Evolutionary conservation across 1,140 invertebrate genomes (phyloP), one percentile per base, ranked within the genome.

Genomic region (Drosophila elegans): DNA sequence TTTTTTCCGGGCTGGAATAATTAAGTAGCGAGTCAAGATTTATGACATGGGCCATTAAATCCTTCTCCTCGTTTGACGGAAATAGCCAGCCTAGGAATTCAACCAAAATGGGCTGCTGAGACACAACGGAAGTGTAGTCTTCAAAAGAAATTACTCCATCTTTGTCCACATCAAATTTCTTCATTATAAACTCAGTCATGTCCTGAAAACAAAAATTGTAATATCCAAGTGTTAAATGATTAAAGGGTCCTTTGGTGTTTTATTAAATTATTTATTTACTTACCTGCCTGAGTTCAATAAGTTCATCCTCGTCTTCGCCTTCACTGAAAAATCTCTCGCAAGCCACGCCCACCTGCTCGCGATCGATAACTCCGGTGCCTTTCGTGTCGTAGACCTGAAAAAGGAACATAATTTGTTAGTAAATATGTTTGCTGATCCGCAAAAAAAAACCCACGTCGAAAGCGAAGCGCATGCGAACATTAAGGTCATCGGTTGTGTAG

Each of bases 61-160:
- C 36, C 21, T 12, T 36, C 12, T 61, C 61, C 25, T 78, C 34
- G 3, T 38, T 45, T 0, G 75, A 69, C 0, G 97, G 97, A 29
- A 97, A 93, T 66, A 97, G 95, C 54, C 95, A 95, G 0, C 97
- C 97, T 74, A 97, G 94, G 39, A 94, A 94, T 91, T 97, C 96
- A 11, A 97, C 80, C 4, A 97, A 93, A 7, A 96, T 93, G 0
- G 94, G 94, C 52, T 97, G 95, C n/a, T 93, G 93, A 44, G 93
- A 79, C 1, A 97, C 95, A 0, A 95, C 94, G 3, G 91, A 85
- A 48, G 93, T 93, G 81, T 96, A 97, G 91, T 98, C 97, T 1
- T 94, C 91, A 64, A 94, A 94, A 1, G 95, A 95, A 27, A 97
- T 94, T 63, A 95, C 94, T 1, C 96, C 96, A 85, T 97, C 97